Evolutionary conservation across 2,888 invertebrate species (phyloP).

Genomic region (Agrilus cyanescens): DNA sequence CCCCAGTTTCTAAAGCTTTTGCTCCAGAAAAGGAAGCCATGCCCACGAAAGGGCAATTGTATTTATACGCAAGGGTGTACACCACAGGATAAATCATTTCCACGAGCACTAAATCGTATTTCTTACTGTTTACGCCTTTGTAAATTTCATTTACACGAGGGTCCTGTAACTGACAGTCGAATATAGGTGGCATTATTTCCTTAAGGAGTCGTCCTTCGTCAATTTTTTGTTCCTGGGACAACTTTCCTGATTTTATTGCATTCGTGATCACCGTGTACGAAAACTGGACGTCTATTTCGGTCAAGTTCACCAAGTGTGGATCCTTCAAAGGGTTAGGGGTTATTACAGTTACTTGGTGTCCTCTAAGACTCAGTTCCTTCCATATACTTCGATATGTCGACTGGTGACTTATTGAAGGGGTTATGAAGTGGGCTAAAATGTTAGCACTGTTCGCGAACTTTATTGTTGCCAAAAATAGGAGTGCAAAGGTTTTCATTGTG

Average conservation of each 20-base stretch:
- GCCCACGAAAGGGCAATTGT: conserved; percentile 14
- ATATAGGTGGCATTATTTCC: too few relatives aligned
- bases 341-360: conserved; percentile 25
- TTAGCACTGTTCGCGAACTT: too few relatives aligned
- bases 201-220: background rate
- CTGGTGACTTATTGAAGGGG: too few relatives aligned
- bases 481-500: too few relatives aligned
- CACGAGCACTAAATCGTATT: conserved; percentile 22
- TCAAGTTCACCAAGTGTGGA: conserved; percentile 21
- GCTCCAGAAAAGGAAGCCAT: conserved; percentile 23
- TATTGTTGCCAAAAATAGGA: too few relatives aligned
- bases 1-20: conserved; percentile 18
- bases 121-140: conserved; percentile 10
- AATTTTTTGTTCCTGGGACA: too few relatives aligned
- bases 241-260: too few relatives aligned
- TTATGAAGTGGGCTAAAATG: too few relatives aligned
- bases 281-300: conserved; percentile 19
- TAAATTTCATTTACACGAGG: too few relatives aligned
- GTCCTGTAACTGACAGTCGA: too few relatives aligned
- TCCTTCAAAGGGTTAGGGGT: conserved; percentile 26
- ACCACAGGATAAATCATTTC: conserved; percentile 17
- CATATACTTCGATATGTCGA: conserved; percentile 8
- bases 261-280: too few relatives aligned
- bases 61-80: conserved; percentile 18
- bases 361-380: conserved; percentile 24